Evolutionary conservation across 1,140 invertebrate genomes (phyloP).

Genomic region (Calephelis virginiensis): DNA sequence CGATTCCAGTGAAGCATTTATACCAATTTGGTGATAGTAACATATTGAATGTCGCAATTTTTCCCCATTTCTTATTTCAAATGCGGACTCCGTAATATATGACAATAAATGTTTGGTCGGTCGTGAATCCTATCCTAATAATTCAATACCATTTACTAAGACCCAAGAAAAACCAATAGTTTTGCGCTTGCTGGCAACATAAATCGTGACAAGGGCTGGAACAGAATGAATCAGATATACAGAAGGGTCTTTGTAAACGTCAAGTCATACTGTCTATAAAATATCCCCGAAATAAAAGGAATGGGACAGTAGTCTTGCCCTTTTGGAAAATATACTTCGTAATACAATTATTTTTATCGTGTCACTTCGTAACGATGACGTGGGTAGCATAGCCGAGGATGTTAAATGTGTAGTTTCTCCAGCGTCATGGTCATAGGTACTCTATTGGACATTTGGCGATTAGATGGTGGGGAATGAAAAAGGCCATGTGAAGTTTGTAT

Average conservation of each 20-base stretch:
- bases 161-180: constrained; percentile 28
- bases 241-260: constrained; percentile 28
- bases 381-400: too few species aligned
- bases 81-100: neutral
- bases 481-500: too few species aligned
- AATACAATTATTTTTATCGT: constrained; percentile 3
- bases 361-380: neutral
- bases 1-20: too few species aligned
- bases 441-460: too few species aligned
- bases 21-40: too few species aligned
- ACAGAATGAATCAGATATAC: constrained; percentile 33
- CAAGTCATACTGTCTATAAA: constrained; percentile 15
- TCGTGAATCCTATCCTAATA: constrained; percentile 15
- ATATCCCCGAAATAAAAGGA: neutral
- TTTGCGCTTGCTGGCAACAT: constrained; percentile 30
- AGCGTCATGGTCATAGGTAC: too few species aligned
- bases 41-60: too few species aligned
- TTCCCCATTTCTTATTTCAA: too few species aligned
- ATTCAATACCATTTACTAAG: constrained; percentile 18
- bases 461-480: too few species aligned
- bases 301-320: neutral
- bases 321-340: constrained; percentile 19
- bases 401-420: too few species aligned
- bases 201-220: constrained; percentile 33
- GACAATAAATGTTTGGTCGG: constrained; percentile 14